Conservation (phyloP, 2,797 vertebrate species). For the Numenius phaeopus region DNA sequence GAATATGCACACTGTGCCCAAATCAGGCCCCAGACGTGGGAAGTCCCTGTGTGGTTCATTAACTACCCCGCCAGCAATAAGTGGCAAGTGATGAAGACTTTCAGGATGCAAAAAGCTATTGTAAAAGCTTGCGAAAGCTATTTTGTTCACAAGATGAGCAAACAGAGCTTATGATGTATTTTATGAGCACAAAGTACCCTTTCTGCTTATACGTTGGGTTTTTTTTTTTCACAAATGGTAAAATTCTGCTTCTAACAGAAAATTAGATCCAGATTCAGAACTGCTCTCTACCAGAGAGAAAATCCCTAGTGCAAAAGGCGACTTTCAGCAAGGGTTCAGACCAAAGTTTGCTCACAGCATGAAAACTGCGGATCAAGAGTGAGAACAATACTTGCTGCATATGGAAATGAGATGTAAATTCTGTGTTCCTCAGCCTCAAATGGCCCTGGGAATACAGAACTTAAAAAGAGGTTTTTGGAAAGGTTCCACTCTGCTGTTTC, state of each 20-base stretch:
- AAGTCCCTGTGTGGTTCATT: background rate
- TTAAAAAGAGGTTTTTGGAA: background rate
- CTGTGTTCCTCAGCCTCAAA: background rate
- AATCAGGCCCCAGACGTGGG: background rate
- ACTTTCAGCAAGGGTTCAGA: background rate
- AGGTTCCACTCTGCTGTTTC: background rate
- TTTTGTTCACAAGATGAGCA: background rate
- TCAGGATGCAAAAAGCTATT: background rate
- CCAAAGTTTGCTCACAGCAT: background rate
- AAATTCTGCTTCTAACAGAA: background rate
- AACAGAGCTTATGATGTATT: background rate
- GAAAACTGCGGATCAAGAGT: background rate
- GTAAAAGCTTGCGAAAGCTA: background rate
- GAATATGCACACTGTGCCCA: background rate
- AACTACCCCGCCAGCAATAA: background rate
- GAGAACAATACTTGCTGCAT: background rate
- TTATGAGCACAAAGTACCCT: background rate
- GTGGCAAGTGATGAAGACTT: background rate
- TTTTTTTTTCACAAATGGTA: background rate
- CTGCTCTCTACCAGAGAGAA: background rate
- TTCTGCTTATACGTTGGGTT: background rate
- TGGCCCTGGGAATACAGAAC: background rate
- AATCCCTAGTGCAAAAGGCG: background rate
- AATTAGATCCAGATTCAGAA: background rate
- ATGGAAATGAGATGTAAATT: constrained; percentile 35